Conservation (phyloP, 2,888 invertebrate species). For the Xestobium rufovillosum region DNA sequence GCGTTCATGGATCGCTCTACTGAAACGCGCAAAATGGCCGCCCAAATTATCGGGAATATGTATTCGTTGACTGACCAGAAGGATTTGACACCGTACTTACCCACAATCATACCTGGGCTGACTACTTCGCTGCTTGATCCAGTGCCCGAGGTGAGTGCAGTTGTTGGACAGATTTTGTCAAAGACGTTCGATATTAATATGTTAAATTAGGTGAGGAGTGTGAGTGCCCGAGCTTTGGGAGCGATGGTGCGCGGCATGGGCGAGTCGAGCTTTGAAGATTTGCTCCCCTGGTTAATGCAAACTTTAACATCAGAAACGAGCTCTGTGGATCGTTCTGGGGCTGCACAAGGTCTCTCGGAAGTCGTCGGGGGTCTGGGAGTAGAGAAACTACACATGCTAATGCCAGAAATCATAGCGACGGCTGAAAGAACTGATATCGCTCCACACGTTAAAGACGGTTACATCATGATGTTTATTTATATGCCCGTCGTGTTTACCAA, state of each 20-base stretch:
- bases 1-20: constrained; percentile 97
- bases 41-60: constrained; percentile 99
- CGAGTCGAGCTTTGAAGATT: constrained; percentile 89
- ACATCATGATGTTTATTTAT: constrained; percentile 99
- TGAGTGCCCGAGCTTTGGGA: constrained; percentile 92
- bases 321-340: constrained; percentile 92
- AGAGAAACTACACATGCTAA: constrained; percentile 89
- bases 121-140: constrained; percentile 95
- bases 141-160: constrained; percentile 73
- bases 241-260: constrained; percentile 98
- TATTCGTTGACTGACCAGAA: constrained; percentile 98
- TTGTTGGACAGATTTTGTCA: too few species aligned
- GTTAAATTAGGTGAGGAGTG: constrained; percentile 81
- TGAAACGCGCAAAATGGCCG: constrained; percentile 98
- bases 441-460: constrained; percentile 97
- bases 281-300: constrained; percentile 97
- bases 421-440: constrained; percentile 89
- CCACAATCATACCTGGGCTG: constrained; percentile 92
- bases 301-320: constrained; percentile 91
- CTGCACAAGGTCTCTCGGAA: constrained; percentile 85
- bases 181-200: too few species aligned
- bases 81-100: constrained; percentile 92
- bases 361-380: constrained; percentile 95
- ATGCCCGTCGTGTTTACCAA: constrained; percentile 95
- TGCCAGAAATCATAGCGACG: constrained; percentile 95